Percentiles rank a stretch among this genome's conserved stretches.
Conservation (phyloP, 2,113 vertebrate genomes). For the Spea bombifrons region DNA sequence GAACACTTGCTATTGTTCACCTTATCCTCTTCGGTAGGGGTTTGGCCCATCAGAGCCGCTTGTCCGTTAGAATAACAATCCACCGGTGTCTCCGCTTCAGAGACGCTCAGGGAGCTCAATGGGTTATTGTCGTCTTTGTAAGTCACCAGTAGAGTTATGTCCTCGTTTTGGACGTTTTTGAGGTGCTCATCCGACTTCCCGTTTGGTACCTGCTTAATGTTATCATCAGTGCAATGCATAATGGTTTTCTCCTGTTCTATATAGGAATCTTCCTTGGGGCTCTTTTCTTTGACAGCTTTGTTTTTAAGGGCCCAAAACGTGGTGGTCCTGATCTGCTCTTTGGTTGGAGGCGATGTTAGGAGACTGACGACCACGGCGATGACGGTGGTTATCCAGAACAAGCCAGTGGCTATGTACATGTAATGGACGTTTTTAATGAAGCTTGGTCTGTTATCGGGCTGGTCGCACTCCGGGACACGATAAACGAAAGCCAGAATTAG, state of each 20-base stretch:
- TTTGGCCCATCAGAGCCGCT: slow-evolving; percentile 65
- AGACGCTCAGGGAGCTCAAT: slow-evolving; percentile 71
- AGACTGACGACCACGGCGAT: slow-evolving; percentile 86
- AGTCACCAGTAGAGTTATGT: slow-evolving; percentile 79
- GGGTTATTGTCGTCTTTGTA: slow-evolving; percentile 73
- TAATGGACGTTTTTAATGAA: slow-evolving; percentile 88
- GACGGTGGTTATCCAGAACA: slow-evolving; percentile 90
- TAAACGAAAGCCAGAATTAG: slow-evolving; percentile 87
- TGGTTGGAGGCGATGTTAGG: slow-evolving; percentile 80
- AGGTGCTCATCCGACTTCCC: slow-evolving; percentile 77
- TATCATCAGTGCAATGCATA: slow-evolving; percentile 62
- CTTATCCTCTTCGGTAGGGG: slow-evolving; percentile 61
- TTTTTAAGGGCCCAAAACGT: slow-evolving; percentile 84
- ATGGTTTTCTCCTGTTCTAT: slow-evolving; percentile 69
- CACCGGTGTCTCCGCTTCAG: slow-evolving; percentile 78
- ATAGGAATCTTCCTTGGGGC: slow-evolving; percentile 62
- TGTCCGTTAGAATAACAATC: slow-evolving; percentile 75
- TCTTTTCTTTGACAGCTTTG: slow-evolving; percentile 54
- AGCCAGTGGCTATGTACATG: slow-evolving; percentile 88
- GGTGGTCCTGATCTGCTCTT: slow-evolving; percentile 79
- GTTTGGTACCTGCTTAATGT: slow-evolving; percentile 67
- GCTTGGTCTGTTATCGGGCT: slow-evolving; percentile 80
- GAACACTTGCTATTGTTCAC: slow-evolving; percentile 60
- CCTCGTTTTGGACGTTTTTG: slow-evolving; percentile 73
- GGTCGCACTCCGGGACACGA: slow-evolving; percentile 85